Conservation (phyloP, 2,797 vertebrate genomes). For the Australoheros facetus region DNA sequence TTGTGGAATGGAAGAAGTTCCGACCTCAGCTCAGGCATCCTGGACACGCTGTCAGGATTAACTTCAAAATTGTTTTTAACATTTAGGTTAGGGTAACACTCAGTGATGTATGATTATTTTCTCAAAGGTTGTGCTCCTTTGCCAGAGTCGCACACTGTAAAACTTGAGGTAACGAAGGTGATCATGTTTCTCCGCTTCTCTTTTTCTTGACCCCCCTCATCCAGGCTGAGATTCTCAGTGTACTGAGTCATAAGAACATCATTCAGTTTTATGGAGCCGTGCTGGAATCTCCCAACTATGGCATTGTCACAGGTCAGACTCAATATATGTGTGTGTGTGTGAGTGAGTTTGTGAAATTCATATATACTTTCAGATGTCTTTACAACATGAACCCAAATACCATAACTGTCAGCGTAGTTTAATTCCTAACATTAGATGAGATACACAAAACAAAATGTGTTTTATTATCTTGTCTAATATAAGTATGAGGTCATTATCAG, state of each 20-base stretch:
- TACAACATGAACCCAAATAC: not conserved
- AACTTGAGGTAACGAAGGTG: conserved; percentile 6
- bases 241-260: conserved; percentile 98
- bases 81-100: not conserved
- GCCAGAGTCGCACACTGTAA: not conserved
- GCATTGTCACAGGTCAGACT: conserved; percentile 95
- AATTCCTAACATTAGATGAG: not conserved
- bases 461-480: not conserved
- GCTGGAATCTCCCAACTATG: conserved; percentile 96
- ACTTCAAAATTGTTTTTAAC: not conserved
- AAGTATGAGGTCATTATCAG: not conserved
- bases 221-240: conserved; percentile 97
- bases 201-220: conserved; percentile 28
- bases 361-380: conserved; percentile 13
- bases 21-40: not conserved
- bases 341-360: conserved; percentile 20
- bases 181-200: conserved; percentile 27
- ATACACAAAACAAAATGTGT: not conserved
- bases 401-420: not conserved
- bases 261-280: conserved; percentile 98
- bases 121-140: not conserved
- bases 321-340: conserved; percentile 26
- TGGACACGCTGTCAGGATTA: not conserved
- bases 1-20: conserved; percentile 32
- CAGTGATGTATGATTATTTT: not conserved